Conservation (phyloP, 2,888 invertebrate species). For the Saturnia pavonia region DNA sequence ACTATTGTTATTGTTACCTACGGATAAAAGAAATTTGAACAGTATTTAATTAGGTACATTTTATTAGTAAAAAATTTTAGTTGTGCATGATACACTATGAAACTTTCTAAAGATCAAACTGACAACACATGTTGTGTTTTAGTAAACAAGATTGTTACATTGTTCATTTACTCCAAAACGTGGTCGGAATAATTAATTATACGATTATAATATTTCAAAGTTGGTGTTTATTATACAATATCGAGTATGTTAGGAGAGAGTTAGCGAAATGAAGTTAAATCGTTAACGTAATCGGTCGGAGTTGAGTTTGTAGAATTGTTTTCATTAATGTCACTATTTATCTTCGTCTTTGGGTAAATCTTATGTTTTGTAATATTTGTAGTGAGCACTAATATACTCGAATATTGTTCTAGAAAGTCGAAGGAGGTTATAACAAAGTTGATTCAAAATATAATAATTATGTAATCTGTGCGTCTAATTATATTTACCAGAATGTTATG, state of each 20-base stretch:
- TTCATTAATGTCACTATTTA: neutral
- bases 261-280: constrained; percentile 2
- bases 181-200: constrained; percentile 1
- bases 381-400: neutral
- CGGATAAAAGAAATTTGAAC: neutral
- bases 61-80: neutral
- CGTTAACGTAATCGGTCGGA: constrained; percentile 7
- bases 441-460: too few species aligned
- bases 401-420: neutral
- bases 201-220: constrained; percentile 4
- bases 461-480: too few species aligned
- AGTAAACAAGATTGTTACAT: constrained; percentile 1
- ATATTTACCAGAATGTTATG: too few species aligned
- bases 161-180: neutral
- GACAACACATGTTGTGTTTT: constrained; percentile 1
- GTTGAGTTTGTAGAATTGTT: constrained; percentile 6
- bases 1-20: neutral
- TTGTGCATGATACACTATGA: neutral
- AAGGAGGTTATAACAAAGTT: neutral
- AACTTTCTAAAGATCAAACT: neutral
- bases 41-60: neutral
- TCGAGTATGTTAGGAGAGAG: neutral
- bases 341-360: neutral
- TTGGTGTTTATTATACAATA: neutral
- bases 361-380: neutral